Evolutionary conservation across 2,113 vertebrate genomes (phyloP), one percentile per base, ranked within the genome.

Genomic region (Oxyruncus cristatus): DNA sequence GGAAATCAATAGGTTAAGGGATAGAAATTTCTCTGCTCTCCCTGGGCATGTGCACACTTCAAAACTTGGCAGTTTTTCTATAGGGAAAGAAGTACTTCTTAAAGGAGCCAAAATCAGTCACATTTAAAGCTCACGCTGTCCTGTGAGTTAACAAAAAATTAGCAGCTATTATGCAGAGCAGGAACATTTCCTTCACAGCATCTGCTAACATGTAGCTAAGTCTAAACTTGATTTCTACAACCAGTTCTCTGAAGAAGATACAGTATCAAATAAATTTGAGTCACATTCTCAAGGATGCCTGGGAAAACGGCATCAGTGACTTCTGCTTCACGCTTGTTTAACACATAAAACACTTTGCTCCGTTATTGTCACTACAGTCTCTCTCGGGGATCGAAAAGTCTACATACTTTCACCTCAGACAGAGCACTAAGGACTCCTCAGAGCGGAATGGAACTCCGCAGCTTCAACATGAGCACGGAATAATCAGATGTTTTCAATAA

Each of bases 1-100:
- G 63, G 88, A 89, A 97, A 97, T 96, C 97, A 88, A 95, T 95
- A 96, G 92, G 90, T 89, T 93, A 93, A 95, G 63, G 88, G 66
- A 96, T 75, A 79, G 81, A 95, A 97, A 96, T 86, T 75, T 79
- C 81, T 78, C 88, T 75, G 81, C 61, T 95, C 88, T 84, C 84
- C 55, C 92, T 80, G 92, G 87, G 77, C 61, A 72, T 65, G 78
- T 42, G 55, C 59, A 93, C 47, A 44, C 65, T 95, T 92, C 81
- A 86, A 30, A 58, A 83, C 55, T 78, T 95, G 88, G 90, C 81
- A 94, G 42, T 8, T 92, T 92, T 93, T 93, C 68, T 81, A 78
- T 22, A 90, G 33, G 77, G 85, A 89, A 80, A 95, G 12, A 84
- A 88, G 91, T 70, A 85, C 35, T 87, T 81, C 86, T 90, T 73